Evolutionary conservation across 2,888 invertebrate genomes (phyloP), one percentile per base, ranked within the genome.

Genomic region (Drosophila gaucha): DNA sequence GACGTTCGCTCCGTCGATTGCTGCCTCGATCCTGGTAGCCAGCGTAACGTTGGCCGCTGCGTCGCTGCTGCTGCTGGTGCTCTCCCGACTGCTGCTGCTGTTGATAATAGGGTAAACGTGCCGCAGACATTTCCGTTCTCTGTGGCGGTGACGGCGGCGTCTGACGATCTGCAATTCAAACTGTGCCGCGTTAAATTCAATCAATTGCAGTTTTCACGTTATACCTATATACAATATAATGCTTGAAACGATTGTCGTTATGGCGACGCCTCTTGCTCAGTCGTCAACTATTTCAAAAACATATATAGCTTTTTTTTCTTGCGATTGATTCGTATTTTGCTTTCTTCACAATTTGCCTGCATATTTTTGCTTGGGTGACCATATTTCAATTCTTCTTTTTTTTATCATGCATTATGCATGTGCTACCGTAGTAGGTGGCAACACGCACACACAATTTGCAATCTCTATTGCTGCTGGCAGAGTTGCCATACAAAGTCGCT

Each of bases 111-210:
- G 87, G 86, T 69, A 86, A 86, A 47, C 82, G 87, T 74, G 86
- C 62, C 44, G 85, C 69, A 56, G 85, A 84, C 82, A 80, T 80
- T 50, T 64, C 63, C 43, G 30, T 41, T 28, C 8, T 12, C 54
- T 20, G 36, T 6, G 16, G 43, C 46, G 22, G 36, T 31, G 36
- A 14, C 31, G 22, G n/a, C 43, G 22, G 16, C 30, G 35, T 64
- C 58, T 51, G 71, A 68, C 57, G 70, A 89, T 90, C 90, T 90
- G 90, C 78, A 90, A 90, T 83, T 88, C 85, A 90, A 90, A 90
- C 90, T 90, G 86, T 89, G 85, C 90, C 86, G 80, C 86, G 86
- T 89, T 90, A 90, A 88, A 88, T 30, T 90, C 88, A 87, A 88
- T 73, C 89, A 75, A 74, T 87, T 72, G 59, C 67, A 70, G 66